These are phyloP conservation scores for Drosophila tani DNA, from an alignment of 1,140 invertebrate species.

Conservation along the genomic window DNA sequence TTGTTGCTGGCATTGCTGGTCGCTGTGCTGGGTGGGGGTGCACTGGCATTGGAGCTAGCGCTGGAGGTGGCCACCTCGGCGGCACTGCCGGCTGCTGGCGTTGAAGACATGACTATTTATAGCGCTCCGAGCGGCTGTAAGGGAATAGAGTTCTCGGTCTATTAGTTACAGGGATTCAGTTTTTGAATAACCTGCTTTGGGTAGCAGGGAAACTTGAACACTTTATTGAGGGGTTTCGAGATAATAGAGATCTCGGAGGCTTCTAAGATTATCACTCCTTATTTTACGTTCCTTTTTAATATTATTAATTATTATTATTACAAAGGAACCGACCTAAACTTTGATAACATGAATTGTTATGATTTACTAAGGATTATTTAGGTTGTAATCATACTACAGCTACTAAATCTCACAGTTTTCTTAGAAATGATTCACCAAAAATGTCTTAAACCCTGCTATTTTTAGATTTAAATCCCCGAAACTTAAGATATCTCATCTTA, in stretches of 20 bases:
- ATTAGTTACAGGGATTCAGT: background rate
- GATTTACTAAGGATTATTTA: background rate
- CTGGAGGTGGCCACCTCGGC: conserved; percentile 65
- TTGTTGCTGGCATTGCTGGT: conserved; percentile 54
- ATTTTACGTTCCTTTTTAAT: too few relatives aligned
- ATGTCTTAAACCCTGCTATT: background rate
- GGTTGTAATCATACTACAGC: background rate
- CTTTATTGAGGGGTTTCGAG: background rate
- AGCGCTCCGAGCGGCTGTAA: conserved; percentile 5
- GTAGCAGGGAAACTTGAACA: background rate
- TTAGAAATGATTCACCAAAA: background rate
- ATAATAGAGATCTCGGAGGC: background rate
- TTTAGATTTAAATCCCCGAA: too few relatives aligned
- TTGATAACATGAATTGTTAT: background rate
- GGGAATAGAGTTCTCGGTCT: background rate
- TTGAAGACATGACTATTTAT: conserved; percentile 70
- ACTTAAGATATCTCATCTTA: background rate
- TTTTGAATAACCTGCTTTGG: background rate
- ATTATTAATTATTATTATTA: too few relatives aligned
- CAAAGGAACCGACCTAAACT: background rate
- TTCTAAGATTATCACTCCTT: background rate
- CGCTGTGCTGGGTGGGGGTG: conserved; percentile 56
- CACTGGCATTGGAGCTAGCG: conserved; percentile 58
- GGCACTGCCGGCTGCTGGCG: conserved; percentile 69
- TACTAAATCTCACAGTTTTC: background rate